Evolutionary conservation across 2,797 vertebrate species (phyloP).

Genomic region (Sternarchorhynchus goeldii): DNA sequence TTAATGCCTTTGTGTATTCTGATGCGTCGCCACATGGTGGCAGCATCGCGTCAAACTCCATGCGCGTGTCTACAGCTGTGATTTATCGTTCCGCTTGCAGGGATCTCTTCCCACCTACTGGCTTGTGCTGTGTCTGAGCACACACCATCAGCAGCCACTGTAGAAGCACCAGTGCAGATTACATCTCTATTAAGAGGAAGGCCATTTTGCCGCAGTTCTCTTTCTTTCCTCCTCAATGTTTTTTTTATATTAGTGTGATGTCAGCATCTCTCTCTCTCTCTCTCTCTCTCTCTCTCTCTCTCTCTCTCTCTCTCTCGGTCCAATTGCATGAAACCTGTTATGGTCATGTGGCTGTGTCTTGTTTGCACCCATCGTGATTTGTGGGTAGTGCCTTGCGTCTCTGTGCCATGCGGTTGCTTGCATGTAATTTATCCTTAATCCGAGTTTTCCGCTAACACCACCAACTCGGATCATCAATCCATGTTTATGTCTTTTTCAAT

Average conservation of each 20-base stretch:
- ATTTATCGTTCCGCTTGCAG: conserved; percentile 9
- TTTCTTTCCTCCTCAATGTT: too few relatives aligned
- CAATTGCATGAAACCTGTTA: not conserved
- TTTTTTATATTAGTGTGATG: too few relatives aligned
- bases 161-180: not conserved
- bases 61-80: conserved; percentile 24
- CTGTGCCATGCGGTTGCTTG: too few relatives aligned
- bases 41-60: conserved; percentile 54
- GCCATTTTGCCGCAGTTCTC: conserved; percentile 13
- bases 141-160: conserved; percentile 12
- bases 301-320: not conserved
- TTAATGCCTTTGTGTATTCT: not conserved
- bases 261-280: not conserved
- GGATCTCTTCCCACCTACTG: not conserved
- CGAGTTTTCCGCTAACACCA: not conserved
- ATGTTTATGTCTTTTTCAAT: conserved; percentile 15
- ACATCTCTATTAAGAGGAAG: not conserved
- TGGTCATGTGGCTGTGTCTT: not conserved
- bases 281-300: too few relatives aligned
- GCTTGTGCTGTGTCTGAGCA: conserved; percentile 1
- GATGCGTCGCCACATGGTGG: conserved; percentile 55
- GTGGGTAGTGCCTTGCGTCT: not conserved
- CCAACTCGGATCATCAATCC: conserved; percentile 6
- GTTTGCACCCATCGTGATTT: not conserved
- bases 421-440: not conserved